Evolutionary conservation across 1,140 invertebrate species (phyloP), one percentile per base, ranked within the genome.

Genomic region (Propsilocerus akamusi): DNA sequence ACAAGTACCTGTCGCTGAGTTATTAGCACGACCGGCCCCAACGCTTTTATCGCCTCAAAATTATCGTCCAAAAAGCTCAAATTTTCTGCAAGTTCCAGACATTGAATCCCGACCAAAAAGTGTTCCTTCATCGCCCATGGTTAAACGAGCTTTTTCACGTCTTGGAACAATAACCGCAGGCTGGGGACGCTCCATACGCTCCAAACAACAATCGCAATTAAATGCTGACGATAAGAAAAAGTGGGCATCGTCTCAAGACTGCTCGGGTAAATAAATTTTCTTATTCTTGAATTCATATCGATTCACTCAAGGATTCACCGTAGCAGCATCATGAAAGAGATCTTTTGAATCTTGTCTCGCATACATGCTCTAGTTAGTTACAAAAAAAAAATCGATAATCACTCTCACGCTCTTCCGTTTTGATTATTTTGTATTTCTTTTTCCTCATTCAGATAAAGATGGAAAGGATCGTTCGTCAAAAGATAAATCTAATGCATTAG

Each of bases 101-200:
- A 73, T 74, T 25, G 73, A 75, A 53, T 68, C 68, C 50, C 70
- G 86, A 59, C 86, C 88, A 53, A 93, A 93, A 73, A 91, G 87
- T 63, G 87, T 92, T 26, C 87, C 89, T 3, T 90, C 86, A 55
- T 92, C 87, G 26, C 90, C 90, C n/a, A 92, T 91, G 84, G 86
- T 93, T 53, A 90, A 90, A 65, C 73, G 90, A 25, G 88, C 88
- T 3, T 91, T 94, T 62, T 88, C 85, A 5, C 73, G 88, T 25
- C 68, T 94, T 47, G 86, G 87, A 11, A 89, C 82, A 5, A 80
- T 93, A 51, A 92, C 88, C 7, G 84, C 88, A 1, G 86, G 87
- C 46, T 92, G 87, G 85, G 87, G 88, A 4, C 72, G 83, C 23
- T 86, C 83, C 20, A 87, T 86, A 53, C 72, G 83, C 50, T 82